Conservation (phyloP, 2,797 vertebrate genomes). For the Melanotaenia nigrans region DNA sequence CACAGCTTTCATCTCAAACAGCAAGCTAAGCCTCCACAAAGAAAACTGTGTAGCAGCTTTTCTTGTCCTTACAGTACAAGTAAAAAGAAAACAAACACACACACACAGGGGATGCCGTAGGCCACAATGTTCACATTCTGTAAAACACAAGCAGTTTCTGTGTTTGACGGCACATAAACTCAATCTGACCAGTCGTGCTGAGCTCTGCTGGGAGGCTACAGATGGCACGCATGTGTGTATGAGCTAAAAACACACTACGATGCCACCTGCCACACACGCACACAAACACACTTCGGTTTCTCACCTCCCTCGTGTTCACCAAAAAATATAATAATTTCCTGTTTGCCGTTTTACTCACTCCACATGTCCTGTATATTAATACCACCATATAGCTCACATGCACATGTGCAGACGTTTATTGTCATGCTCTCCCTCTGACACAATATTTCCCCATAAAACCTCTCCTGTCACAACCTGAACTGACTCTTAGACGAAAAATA, state of each 20-base stretch:
- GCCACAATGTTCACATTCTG: conserved; percentile 42
- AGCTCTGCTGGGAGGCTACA: conserved; percentile 62
- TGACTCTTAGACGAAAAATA: too few species aligned
- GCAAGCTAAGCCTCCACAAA: conserved; percentile 2
- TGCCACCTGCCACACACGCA: conserved; percentile 52
- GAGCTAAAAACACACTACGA: conserved; percentile 32
- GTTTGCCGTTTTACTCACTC: conserved; percentile 26
- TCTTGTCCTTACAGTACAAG: conserved; percentile 16
- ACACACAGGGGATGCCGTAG: conserved; percentile 15
- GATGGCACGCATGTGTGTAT: conserved; percentile 54
- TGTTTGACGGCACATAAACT: conserved; percentile 44
- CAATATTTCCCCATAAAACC: neutral
- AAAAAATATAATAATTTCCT: conserved; percentile 32
- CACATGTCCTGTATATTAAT: neutral
- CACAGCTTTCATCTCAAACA: conserved; percentile 5
- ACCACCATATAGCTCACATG: neutral
- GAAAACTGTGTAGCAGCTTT: conserved; percentile 23
- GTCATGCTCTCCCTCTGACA: neutral
- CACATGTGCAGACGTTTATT: neutral
- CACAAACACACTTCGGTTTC: conserved; percentile 41
- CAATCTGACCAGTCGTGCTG: conserved; percentile 45
- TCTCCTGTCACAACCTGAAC: neutral
- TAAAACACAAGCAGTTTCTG: conserved; percentile 41
- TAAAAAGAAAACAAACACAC: conserved; percentile 24
- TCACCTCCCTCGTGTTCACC: conserved; percentile 60